A percentile compares a stretch with the other conserved stretches of the same genome.
Conservation (phyloP, 2,113 vertebrate genomes). For the Felis catus region F.catus_Fca126_mat1.0 CM031423.1:43161501-43162000, state of each 20-base stretch:
- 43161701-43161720: not conserved
- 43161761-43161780: conserved; percentile 33
- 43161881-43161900: conserved; percentile 43
- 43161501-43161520: not conserved
- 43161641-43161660: conserved; percentile 14
- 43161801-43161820: conserved; percentile 45
- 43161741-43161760: conserved; percentile 35
- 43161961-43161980: not conserved
- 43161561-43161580: not conserved
- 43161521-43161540: not conserved
- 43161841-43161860: conserved; percentile 51
- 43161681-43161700: conserved; percentile 27
- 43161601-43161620: not conserved
- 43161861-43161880: conserved; percentile 45
- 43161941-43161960: conserved; percentile 12
- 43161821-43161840: conserved; percentile 57
- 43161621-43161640: not conserved
- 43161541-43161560: not conserved
- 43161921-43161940: conserved; percentile 22
- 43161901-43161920: conserved; percentile 37
- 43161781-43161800: not conserved
- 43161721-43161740: not conserved
- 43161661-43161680: not conserved
- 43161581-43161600: not conserved
- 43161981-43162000: not conserved